Evolutionary conservation across 2,888 invertebrate genomes (phyloP).

Genomic region (Amphiduros pacificus): DNA sequence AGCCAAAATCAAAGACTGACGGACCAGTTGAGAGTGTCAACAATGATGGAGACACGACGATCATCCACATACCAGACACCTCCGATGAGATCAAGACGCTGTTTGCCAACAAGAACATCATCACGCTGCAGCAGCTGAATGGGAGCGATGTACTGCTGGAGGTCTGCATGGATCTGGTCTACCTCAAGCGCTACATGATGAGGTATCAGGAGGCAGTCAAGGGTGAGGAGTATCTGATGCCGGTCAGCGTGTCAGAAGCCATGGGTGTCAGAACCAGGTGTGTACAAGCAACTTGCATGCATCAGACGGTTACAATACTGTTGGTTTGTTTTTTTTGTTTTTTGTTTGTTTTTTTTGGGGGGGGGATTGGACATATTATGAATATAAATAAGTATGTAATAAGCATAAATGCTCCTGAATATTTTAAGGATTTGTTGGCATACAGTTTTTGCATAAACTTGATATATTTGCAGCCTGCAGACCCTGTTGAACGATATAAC

Average conservation of each 20-base stretch:
- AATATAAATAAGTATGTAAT: no score
- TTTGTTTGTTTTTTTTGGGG: no score
- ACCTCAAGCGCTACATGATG: conserved; percentile 67
- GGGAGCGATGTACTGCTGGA: conserved; percentile 81
- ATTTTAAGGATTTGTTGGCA: no score
- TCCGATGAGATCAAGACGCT: conserved; percentile 62
- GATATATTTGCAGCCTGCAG: conserved; percentile 30
- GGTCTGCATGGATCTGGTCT: conserved; percentile 78
- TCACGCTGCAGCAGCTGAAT: conserved; percentile 76
- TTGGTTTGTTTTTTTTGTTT: no score
- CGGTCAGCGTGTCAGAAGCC: conserved; percentile 74
- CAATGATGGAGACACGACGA: conserved; percentile 46
- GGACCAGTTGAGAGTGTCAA: conserved; percentile 34
- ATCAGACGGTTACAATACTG: no score
- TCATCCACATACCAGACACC: conserved; percentile 43
- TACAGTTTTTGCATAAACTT: no score
- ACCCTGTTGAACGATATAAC: conserved; percentile 82
- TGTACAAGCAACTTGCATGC: no score
- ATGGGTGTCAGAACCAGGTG: conserved; percentile 71
- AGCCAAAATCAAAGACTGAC: conserved; percentile 13
- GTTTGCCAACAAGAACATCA: conserved; percentile 77
- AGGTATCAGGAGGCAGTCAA: conserved; percentile 69
- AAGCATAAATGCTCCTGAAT: no score
- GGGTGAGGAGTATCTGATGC: conserved; percentile 69
- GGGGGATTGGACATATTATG: no score